Conservation (phyloP, 2,888 invertebrate species). For the Agrypnus murinus region DNA sequence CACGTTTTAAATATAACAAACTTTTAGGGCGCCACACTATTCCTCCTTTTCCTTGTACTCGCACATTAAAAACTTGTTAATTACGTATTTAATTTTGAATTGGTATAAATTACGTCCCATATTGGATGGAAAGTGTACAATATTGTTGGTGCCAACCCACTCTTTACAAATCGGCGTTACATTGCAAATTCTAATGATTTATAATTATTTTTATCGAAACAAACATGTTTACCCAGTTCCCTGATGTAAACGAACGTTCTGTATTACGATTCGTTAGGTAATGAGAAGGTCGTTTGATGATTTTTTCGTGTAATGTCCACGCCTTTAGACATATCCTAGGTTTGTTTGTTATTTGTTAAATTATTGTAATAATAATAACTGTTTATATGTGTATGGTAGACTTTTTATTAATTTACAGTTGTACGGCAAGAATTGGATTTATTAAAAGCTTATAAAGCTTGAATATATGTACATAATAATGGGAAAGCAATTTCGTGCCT, state of each 20-base stretch:
- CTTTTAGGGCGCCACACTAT: too few species aligned
- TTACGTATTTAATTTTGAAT: constrained; percentile 1
- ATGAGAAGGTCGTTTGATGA: constrained; percentile 17
- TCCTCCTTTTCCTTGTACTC: neutral
- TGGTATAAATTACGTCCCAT: constrained; percentile 8
- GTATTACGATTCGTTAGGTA: constrained; percentile 9
- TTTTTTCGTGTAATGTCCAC: constrained; percentile 22
- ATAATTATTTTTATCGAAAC: constrained; percentile 12
- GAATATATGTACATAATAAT: too few species aligned
- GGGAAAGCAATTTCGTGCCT: too few species aligned
- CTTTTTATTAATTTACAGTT: too few species aligned
- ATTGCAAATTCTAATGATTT: constrained; percentile 4
- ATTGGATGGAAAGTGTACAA: neutral
- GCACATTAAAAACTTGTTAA: neutral
- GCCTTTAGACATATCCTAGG: constrained; percentile 14
- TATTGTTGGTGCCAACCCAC: constrained; percentile 4
- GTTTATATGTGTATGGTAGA: too few species aligned
- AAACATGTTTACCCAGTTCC: constrained; percentile 12
- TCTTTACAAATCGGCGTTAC: neutral
- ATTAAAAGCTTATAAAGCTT: too few species aligned
- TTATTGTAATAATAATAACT: too few species aligned
- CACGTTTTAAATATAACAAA: too few species aligned
- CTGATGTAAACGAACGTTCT: neutral
- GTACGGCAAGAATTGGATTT: too few species aligned
- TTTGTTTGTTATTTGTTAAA: constrained; percentile 11